Conservation (phyloP, 2,113 vertebrate genomes). For the Seriola rivoliana region DNA sequence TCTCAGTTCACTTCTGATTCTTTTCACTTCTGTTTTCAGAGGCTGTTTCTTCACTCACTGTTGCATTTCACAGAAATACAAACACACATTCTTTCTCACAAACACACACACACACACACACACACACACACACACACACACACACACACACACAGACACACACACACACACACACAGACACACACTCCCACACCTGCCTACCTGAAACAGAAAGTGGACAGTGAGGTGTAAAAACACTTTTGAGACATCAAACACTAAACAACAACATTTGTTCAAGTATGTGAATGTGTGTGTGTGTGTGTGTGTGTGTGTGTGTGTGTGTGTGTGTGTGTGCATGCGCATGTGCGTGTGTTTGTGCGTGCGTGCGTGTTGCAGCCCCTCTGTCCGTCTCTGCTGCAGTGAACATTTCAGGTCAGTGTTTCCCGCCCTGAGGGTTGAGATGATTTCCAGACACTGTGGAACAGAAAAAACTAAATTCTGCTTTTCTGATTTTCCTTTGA, state of each 20-base stretch:
- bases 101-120: slow-evolving; percentile 18
- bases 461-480: no score
- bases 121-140: not conserved
- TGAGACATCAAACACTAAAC: not conserved
- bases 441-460: no score
- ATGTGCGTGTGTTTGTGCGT: not conserved
- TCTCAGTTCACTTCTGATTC: not conserved
- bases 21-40: slow-evolving; percentile 39
- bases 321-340: rapidly evolving
- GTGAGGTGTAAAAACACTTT: not conserved
- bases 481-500: no score
- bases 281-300: not conserved
- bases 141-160: no score
- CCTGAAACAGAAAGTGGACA: slow-evolving; percentile 38
- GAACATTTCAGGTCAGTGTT: no score
- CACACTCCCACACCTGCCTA: not conserved
- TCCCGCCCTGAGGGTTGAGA: no score
- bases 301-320: not conserved
- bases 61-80: slow-evolving; percentile 27
- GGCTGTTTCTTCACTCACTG: not conserved
- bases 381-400: no score
- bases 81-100: not conserved
- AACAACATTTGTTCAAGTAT: not conserved
- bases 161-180: slow-evolving; percentile 13
- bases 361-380: no score